These are phyloP conservation scores for Quadroppia sp. DNA, from an alignment of 2,888 invertebrate species.

Conservation along the genomic window DNA sequence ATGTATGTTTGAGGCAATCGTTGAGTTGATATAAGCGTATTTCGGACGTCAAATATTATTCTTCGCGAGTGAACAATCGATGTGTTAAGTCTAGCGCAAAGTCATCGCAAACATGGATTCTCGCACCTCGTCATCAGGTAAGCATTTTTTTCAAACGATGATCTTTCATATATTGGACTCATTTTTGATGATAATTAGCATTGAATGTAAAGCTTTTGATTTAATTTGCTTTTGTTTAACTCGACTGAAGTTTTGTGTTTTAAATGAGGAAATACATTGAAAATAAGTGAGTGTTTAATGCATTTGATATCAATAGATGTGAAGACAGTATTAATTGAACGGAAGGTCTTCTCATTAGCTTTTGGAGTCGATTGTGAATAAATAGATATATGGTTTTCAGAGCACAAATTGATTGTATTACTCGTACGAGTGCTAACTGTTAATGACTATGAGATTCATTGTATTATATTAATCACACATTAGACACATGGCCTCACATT, in stretches of 20 bases:
- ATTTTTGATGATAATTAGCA: neutral
- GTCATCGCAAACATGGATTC: neutral
- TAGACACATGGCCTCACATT: neutral
- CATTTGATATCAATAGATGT: neutral
- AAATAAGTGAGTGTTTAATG: too few relatives aligned
- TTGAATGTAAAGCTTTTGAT: neutral
- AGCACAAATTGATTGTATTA: neutral
- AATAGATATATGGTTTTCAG: neutral
- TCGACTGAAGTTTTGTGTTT: neutral
- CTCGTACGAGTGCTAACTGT: neutral
- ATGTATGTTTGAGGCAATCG: neutral
- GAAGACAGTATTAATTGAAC: too few relatives aligned
- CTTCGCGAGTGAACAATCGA: neutral
- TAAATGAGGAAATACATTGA: neutral
- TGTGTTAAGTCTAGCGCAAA: neutral
- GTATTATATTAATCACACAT: neutral
- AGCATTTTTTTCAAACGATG: neutral
- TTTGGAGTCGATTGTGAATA: neutral
- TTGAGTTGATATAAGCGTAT: neutral
- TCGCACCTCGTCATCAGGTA: neutral
- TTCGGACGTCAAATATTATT: constrained; percentile 14
- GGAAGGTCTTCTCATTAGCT: too few relatives aligned
- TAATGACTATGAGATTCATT: neutral
- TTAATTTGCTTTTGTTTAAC: too few relatives aligned
- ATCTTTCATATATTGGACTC: neutral